Evolutionary conservation across 2,797 vertebrate species (phyloP).

Genomic region (Alosa sapidissima): DNA sequence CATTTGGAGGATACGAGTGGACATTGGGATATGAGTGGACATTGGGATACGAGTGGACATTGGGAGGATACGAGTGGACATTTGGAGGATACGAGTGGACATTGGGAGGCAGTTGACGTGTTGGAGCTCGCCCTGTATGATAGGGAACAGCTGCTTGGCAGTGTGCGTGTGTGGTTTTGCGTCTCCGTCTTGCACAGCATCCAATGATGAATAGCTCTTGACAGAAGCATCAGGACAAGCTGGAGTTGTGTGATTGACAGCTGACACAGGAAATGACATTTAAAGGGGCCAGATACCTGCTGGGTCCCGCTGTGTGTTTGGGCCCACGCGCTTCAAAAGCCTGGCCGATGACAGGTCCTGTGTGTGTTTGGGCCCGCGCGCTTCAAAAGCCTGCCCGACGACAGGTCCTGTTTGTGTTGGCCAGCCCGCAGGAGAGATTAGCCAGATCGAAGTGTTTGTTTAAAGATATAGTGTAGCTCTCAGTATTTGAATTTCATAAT

Average conservation of each 20-base stretch:
- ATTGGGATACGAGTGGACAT: neutral
- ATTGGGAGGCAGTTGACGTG: neutral
- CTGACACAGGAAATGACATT: constrained; percentile 51
- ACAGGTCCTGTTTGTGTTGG: neutral
- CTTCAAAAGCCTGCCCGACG: neutral
- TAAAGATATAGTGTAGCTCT: neutral
- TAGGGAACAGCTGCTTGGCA: constrained; percentile 4
- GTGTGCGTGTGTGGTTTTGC: constrained; percentile 41
- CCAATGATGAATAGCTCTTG: constrained; percentile 50
- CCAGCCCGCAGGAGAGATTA: neutral
- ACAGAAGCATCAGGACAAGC: constrained; percentile 38
- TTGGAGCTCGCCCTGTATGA: neutral
- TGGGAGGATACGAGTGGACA: neutral
- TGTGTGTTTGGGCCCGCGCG: neutral
- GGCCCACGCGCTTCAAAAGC: neutral
- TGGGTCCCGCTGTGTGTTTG: neutral
- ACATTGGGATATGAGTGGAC: too few relatives aligned
- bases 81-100: neutral
- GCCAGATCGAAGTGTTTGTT: neutral
- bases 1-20: too few relatives aligned
- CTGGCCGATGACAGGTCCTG: neutral
- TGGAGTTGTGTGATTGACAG: constrained; percentile 49
- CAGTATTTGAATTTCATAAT: neutral
- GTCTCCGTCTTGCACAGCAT: constrained; percentile 52
- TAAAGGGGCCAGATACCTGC: constrained; percentile 25